Percentiles rank a stretch among this genome's conserved stretches.
Evolutionary conservation across 2,888 invertebrate genomes (phyloP).

Genomic region (Pristionchus mayeri): DNA sequence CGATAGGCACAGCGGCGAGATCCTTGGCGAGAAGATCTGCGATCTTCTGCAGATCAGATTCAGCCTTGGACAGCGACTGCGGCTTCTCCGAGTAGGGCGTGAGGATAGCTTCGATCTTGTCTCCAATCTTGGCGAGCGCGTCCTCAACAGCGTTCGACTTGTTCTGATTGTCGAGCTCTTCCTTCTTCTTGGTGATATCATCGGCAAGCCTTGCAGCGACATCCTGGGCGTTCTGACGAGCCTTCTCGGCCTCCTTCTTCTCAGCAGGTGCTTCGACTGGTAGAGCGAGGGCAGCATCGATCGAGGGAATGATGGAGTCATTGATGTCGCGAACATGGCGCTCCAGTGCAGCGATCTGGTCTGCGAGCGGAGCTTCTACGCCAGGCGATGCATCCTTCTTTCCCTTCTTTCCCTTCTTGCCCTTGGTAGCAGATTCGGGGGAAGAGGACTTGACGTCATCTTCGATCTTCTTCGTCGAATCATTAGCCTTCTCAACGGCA

Average conservation of each 20-base stretch:
- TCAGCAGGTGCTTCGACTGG: constrained; percentile 25
- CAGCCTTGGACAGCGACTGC: constrained; percentile 22
- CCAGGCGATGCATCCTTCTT: constrained; percentile 53
- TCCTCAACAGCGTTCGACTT: constrained; percentile 15
- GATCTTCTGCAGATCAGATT: constrained; percentile 42
- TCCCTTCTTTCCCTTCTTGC: constrained; percentile 56
- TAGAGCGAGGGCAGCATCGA: constrained; percentile 25
- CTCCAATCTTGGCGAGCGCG: constrained; percentile 28
- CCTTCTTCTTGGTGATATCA: constrained; percentile 53
- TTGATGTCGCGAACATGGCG: neutral
- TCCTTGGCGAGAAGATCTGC: constrained; percentile 7
- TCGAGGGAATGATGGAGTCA: neutral
- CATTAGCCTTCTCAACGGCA: constrained; percentile 54
- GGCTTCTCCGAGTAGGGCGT: constrained; percentile 57
- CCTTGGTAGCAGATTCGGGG: constrained; percentile 30
- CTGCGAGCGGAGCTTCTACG: constrained; percentile 16
- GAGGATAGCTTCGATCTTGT: constrained; percentile 54
- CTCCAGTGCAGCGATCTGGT: constrained; percentile 28
- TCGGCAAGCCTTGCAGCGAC: constrained; percentile 53
- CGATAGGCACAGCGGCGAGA: constrained; percentile 40
- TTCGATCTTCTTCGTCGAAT: constrained; percentile 53
- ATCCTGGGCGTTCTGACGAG: constrained; percentile 34
- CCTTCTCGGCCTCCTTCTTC: constrained; percentile 42
- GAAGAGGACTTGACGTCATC: constrained; percentile 50
- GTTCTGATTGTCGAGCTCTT: constrained; percentile 46